These are phyloP conservation scores for Ylistrum balloti DNA, from an alignment of 1,140 invertebrate species.

Conservation along the genomic window DNA sequence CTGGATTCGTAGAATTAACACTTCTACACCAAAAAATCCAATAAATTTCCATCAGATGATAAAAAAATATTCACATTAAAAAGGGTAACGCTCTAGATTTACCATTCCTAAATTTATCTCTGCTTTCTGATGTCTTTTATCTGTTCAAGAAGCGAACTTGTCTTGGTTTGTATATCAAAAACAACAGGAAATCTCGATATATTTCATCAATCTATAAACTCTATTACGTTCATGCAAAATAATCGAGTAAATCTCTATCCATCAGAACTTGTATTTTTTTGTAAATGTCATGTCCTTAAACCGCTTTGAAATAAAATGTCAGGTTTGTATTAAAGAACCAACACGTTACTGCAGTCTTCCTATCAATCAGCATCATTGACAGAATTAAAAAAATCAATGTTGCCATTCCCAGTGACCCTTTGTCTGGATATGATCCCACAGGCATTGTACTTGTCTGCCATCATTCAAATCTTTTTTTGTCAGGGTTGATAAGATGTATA, in stretches of 20 bases:
- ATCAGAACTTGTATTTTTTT: neutral
- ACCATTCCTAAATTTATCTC: neutral
- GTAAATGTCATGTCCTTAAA: slow-evolving; percentile 4
- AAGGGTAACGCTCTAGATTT: neutral
- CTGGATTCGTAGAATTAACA: neutral
- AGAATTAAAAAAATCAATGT: slow-evolving; percentile 28
- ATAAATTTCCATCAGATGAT: neutral
- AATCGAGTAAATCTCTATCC: neutral
- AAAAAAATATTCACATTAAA: neutral
- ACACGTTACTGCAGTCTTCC: neutral
- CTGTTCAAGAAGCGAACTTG: neutral
- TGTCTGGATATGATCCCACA: neutral
- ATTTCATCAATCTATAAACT: neutral
- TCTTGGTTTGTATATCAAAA: neutral
- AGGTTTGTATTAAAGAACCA: neutral
- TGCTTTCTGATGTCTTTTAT: neutral
- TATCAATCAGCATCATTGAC: neutral
- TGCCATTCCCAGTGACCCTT: neutral
- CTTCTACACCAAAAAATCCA: neutral
- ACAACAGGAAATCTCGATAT: neutral
- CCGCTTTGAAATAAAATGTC: slow-evolving; percentile 8
- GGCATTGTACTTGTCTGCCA: neutral
- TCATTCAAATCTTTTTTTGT: neutral
- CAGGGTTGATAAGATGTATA: neutral
- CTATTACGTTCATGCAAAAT: neutral